A percentile compares a stretch with the other conserved stretches of the same genome.
These are phyloP conservation scores for Sigmodon hispidus DNA, from an alignment of 2,113 vertebrate genomes.

Conservation along the genomic window DNA sequence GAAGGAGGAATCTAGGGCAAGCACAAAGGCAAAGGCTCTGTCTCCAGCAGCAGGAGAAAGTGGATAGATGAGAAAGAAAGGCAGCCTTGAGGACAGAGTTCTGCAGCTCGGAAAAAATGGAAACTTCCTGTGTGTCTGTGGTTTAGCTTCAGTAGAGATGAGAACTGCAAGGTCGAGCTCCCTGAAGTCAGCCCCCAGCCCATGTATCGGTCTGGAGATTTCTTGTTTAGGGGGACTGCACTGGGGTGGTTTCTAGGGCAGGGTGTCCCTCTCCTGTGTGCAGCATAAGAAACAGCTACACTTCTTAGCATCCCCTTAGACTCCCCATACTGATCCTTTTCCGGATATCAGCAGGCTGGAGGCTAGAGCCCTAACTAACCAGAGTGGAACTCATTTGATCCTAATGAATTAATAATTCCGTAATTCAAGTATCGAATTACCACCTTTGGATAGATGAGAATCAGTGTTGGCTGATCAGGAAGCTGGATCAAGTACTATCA, in stretches of 20 bases:
- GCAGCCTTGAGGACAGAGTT: neutral
- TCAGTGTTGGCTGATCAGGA: neutral
- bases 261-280: neutral
- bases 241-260: neutral
- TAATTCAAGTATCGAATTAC: slow-evolving; percentile 15
- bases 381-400: neutral
- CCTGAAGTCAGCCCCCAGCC: neutral
- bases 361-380: neutral
- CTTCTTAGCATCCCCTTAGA: neutral
- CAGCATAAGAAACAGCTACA: neutral
- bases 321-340: neutral
- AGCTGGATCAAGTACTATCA: neutral
- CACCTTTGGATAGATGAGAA: neutral
- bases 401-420: slow-evolving; percentile 6
- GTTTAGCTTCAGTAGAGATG: neutral
- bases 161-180: neutral
- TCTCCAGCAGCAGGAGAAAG: neutral
- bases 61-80: neutral
- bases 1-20: slow-evolving; percentile 41
- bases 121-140: neutral
- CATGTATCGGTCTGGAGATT: neutral
- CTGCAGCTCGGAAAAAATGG: neutral
- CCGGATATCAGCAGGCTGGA: neutral
- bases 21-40: slow-evolving; percentile 37
- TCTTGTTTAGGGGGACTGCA: slow-evolving; percentile 52